Base-by-base conservation (phyloP, 2,797 vertebrate species). In the Ctenosaura bakeri region DNA sequence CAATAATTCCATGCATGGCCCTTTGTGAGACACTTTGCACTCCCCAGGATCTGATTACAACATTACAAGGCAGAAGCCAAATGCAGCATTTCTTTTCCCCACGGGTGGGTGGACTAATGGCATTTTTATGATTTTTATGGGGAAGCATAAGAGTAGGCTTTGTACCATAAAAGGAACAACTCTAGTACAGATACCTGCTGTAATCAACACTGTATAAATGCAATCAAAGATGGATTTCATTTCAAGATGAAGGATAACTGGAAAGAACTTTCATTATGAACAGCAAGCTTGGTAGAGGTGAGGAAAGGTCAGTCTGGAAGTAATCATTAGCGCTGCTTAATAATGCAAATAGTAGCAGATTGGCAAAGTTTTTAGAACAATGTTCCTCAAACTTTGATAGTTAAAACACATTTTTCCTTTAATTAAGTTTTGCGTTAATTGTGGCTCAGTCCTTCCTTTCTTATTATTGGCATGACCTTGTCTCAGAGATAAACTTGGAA, bases 271-370 rank as follows among this genome's bases (percentile, higher is more conserved):
- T 64, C 71, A 59, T 24, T 50, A 42, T 52, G 0, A 35, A 20
- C 16, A 38, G 66, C 92, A 38, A 38, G 86, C 88, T 92, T 92
- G 16, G 80, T 90, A 90, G 87, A 90, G 91, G 64, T 50, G 54
- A 86, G 91, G 77, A 26, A 89, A 1, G 8, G 1, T 1, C 26
- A 56, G 88, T 13, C 50, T 26, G 93, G 87, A 93, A 81, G 7
- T 20, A 89, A 87, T 88, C n/a, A 88, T 9, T 26, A 50, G 81
- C 26, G 29, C 50, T 35, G 18, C 4, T 71, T 84, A 92, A 66
- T 64, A 64, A 46, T 64, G 18, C n/a, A 71, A 88, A 88, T 62
- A 42, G 62, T 1, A 52, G 32, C 20, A 84, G 79, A 32, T 78
- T 50, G 42, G 4, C 54, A 59, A 80, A 16, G 29, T n/a, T 46